Evolutionary conservation across 2,797 vertebrate genomes (phyloP).

Genomic region (Anabas testudineus): DNA sequence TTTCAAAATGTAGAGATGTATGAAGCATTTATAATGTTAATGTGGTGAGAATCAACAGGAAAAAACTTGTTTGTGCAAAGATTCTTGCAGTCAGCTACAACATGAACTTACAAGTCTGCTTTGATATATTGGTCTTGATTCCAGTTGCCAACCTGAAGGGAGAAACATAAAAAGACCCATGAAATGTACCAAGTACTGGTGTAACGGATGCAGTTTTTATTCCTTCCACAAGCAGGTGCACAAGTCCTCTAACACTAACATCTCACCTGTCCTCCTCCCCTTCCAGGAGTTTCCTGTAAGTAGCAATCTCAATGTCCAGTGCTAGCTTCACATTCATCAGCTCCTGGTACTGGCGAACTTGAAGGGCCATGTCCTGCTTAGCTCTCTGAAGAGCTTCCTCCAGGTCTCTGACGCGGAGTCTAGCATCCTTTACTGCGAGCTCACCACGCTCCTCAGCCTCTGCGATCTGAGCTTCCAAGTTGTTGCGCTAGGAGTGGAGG

Average conservation of each 20-base stretch:
- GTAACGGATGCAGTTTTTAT: neutral
- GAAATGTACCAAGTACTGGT: neutral
- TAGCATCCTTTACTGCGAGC: slow-evolving; percentile 82
- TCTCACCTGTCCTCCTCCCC: slow-evolving; percentile 84
- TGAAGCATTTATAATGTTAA: no score
- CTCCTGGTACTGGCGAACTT: slow-evolving; percentile 92
- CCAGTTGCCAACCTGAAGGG: slow-evolving; percentile 71
- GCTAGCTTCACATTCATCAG: slow-evolving; percentile 93
- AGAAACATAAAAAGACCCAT: neutral
- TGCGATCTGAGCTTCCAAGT: slow-evolving; percentile 70
- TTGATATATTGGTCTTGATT: slow-evolving; percentile 78
- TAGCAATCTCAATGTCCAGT: slow-evolving; percentile 93
- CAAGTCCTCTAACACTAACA: neutral
- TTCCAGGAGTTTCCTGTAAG: slow-evolving; percentile 85
- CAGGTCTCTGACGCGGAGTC: slow-evolving; percentile 86
- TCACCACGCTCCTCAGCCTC: slow-evolving; percentile 83
- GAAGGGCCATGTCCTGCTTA: slow-evolving; percentile 91
- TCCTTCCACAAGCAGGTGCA: neutral
- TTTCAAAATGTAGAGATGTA: neutral
- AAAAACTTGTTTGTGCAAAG: slow-evolving; percentile 4
- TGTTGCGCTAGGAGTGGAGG: slow-evolving; percentile 62
- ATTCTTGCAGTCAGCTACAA: neutral
- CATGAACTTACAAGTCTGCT: slow-evolving; percentile 76
- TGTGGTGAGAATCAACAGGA: neutral
- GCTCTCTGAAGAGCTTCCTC: slow-evolving; percentile 89